A percentile compares a stretch with the other conserved stretches of the same genome.
Evolutionary conservation across 1,140 invertebrate genomes (phyloP).

Genomic region (Carposina sasakii): DNA sequence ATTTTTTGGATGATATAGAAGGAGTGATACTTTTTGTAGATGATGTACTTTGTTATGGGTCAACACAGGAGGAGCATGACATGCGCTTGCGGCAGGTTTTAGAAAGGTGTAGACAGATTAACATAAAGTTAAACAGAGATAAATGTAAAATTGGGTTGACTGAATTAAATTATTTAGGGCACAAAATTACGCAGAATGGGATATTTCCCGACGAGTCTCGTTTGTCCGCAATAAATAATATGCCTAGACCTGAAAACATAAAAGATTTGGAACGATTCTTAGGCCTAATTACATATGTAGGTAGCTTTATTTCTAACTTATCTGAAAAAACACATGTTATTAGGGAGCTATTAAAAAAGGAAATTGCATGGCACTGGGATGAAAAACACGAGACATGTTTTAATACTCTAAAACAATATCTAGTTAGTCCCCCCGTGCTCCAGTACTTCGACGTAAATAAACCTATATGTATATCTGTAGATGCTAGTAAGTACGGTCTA

Average conservation of each 20-base stretch:
- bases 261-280: background rate
- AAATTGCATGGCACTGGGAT: background rate
- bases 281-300: background rate
- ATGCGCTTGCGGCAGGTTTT: constrained; percentile 7
- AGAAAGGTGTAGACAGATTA: constrained; percentile 12
- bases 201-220: background rate
- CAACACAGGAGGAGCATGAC: constrained; percentile 5
- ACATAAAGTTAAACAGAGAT: constrained; percentile 15
- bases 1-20: constrained; percentile 10
- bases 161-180: constrained; percentile 12
- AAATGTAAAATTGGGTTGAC: constrained; percentile 17
- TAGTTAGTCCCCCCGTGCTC: background rate
- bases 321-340: background rate
- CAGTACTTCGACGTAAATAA: background rate
- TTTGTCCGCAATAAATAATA: background rate
- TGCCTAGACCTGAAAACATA: background rate
- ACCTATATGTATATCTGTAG: too few relatives aligned
- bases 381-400: background rate
- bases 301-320: background rate
- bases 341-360: background rate
- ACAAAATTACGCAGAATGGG: background rate
- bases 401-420: background rate
- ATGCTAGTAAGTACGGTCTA: too few relatives aligned
- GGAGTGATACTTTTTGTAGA: constrained; percentile 13
- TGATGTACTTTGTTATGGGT: constrained; percentile 11